Percentiles rank a stretch among this genome's conserved stretches.
phyloP scores from a whole-genome alignment of 2,797 vertebrate genomes.

The Pseudomugil gertrudae region DNA sequence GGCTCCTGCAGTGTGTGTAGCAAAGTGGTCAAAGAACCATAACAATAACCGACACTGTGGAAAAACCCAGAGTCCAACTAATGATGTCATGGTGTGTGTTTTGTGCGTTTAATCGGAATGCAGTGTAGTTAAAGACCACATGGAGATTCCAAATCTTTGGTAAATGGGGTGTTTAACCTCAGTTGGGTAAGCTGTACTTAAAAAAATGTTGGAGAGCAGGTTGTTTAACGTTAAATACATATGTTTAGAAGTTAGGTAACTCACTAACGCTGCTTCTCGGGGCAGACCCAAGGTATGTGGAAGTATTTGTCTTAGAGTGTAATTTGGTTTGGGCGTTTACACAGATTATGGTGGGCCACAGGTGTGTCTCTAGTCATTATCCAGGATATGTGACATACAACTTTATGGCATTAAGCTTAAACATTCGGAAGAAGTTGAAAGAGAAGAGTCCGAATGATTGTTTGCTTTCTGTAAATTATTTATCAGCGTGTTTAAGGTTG shows the following conservation, averaged over 20 bases:
- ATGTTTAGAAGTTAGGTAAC: background rate
- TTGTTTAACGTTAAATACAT: constrained; percentile 15
- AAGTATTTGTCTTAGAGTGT: constrained; percentile 43
- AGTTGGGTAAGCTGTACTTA: background rate
- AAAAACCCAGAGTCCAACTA: constrained; percentile 42
- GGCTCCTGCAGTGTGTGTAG: constrained; percentile 31
- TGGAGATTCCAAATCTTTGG: no score
- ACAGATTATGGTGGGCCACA: constrained; percentile 56
- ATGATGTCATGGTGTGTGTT: constrained; percentile 66
- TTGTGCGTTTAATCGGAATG: constrained; percentile 52
- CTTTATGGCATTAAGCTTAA: constrained; percentile 36
- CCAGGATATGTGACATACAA: constrained; percentile 38
- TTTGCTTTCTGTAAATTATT: constrained; percentile 14
- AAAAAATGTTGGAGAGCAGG: background rate
- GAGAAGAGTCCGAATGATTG: background rate
- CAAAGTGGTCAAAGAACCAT: constrained; percentile 51
- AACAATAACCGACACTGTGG: constrained; percentile 62
- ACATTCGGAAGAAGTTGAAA: constrained; percentile 15
- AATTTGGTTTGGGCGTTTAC: constrained; percentile 56
- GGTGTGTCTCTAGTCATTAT: constrained; percentile 56
- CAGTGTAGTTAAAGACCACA: constrained; percentile 13
- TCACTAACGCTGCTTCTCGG: constrained; percentile 5
- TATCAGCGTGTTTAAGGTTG: constrained; percentile 23
- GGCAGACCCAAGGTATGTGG: constrained; percentile 24
- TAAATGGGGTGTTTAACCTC: no score